Evolutionary conservation across 53 echinoderm and acorn worm species (phyloP).

Genomic region (Mesocentrotus franciscanus): DNA sequence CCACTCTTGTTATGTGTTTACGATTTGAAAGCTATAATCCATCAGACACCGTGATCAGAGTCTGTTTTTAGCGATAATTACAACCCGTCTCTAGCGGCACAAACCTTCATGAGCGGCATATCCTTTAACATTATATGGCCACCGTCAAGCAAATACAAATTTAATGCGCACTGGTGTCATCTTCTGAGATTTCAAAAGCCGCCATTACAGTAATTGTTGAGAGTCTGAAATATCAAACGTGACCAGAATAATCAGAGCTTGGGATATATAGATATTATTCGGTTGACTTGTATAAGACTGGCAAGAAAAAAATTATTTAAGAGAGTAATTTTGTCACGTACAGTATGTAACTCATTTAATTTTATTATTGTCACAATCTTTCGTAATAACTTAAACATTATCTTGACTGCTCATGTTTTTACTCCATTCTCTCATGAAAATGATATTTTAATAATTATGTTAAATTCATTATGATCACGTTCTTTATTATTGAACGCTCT

Average conservation of each 20-base stretch:
- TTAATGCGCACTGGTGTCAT: background rate
- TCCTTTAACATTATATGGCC: background rate
- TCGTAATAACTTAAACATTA: background rate
- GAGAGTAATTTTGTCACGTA: background rate
- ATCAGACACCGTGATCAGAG: background rate
- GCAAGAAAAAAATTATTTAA: background rate
- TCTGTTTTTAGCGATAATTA: slow-evolving; percentile 24
- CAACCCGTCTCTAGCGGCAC: background rate
- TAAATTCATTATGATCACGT: no score
- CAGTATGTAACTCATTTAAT: background rate
- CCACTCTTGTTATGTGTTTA: background rate
- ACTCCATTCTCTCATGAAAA: background rate
- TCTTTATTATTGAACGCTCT: no score
- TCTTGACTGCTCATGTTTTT: background rate
- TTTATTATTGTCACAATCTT: background rate
- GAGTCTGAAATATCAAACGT: slow-evolving; percentile 24
- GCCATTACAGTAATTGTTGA: slow-evolving; percentile 2
- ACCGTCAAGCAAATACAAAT: background rate
- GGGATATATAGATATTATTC: background rate
- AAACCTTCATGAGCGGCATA: background rate
- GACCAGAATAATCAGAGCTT: background rate
- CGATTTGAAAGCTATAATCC: slow-evolving; percentile 22
- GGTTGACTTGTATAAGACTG: background rate
- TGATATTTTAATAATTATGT: no score
- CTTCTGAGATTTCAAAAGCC: slow-evolving; percentile 16